Evolutionary conservation across 2,888 invertebrate genomes (phyloP).

Genomic region (Amiota minor): DNA sequence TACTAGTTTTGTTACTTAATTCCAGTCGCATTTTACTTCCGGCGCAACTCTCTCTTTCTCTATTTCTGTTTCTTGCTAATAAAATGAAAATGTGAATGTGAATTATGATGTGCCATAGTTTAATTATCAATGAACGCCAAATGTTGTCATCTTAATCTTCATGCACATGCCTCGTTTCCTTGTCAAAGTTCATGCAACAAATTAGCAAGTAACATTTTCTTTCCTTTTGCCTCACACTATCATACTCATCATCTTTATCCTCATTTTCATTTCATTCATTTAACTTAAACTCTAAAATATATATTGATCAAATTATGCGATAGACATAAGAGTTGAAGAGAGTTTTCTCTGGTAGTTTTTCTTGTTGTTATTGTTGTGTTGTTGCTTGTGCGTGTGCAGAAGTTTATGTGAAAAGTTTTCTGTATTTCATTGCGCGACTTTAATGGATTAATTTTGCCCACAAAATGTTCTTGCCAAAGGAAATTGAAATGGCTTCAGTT

Average conservation of each 20-base stretch:
- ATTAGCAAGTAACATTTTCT: background rate
- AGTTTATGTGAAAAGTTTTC: slow-evolving; percentile 63
- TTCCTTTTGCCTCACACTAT: background rate
- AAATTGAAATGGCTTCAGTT: slow-evolving; percentile 60
- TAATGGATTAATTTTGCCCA: slow-evolving; percentile 63
- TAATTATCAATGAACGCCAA: slow-evolving; percentile 57
- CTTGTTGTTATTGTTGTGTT: background rate
- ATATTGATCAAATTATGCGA: slow-evolving; percentile 31
- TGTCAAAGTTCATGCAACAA: slow-evolving; percentile 5
- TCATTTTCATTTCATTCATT: background rate
- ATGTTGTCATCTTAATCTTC: slow-evolving; percentile 10
- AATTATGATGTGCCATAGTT: slow-evolving; percentile 35
- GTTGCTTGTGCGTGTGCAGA: background rate
- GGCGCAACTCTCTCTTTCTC: background rate
- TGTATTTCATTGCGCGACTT: slow-evolving; percentile 59
- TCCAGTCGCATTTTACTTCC: background rate
- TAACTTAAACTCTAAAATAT: background rate
- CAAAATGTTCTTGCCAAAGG: slow-evolving; percentile 54
- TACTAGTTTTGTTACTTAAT: no score
- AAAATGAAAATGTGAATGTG: slow-evolving; percentile 56
- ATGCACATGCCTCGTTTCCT: background rate
- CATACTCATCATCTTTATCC: background rate
- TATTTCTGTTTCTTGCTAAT: slow-evolving; percentile 46
- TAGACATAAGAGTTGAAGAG: no score
- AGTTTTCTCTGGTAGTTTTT: no score